Conservation (phyloP, 2,888 invertebrate genomes). For the Sphaeridia pumilis region DNA sequence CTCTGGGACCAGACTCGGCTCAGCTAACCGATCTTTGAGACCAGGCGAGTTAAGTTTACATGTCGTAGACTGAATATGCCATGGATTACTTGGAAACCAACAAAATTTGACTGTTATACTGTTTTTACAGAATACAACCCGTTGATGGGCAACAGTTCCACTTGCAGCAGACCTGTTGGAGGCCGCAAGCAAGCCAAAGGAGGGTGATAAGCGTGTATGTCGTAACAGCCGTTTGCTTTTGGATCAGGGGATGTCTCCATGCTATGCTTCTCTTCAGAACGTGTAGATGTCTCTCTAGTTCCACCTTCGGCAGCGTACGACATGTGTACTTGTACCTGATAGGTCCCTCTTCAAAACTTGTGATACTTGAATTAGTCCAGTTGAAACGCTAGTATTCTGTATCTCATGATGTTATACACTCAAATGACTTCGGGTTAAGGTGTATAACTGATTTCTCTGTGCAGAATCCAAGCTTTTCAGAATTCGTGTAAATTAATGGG, state of each 20-base stretch:
- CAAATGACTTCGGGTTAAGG: slow-evolving; percentile 13
- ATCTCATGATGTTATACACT: slow-evolving; percentile 1
- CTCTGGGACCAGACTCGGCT: slow-evolving; percentile 10
- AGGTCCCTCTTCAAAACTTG: too few relatives aligned
- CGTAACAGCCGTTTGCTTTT: background rate
- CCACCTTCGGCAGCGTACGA: too few relatives aligned
- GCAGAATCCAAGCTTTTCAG: too few relatives aligned
- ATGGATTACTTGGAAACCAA: background rate
- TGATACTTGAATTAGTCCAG: too few relatives aligned
- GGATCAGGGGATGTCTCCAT: background rate
- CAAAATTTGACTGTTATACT: background rate
- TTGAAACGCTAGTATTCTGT: background rate
- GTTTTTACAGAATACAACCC: slow-evolving; percentile 30
- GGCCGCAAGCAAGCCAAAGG: background rate
- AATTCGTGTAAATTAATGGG: too few relatives aligned
- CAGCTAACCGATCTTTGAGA: slow-evolving; percentile 13
- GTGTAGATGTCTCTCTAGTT: too few relatives aligned
- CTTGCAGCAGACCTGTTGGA: slow-evolving; percentile 16
- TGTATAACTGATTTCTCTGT: slow-evolving; percentile 7
- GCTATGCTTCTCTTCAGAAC: too few relatives aligned
- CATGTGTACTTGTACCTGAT: too few relatives aligned
- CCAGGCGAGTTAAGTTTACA: slow-evolving; percentile 17
- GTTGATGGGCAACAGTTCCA: slow-evolving; percentile 26
- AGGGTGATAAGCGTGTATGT: background rate
- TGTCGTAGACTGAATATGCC: background rate